Conservation (phyloP, 1,140 invertebrate genomes). For the Heterodera schachtii region DNA sequence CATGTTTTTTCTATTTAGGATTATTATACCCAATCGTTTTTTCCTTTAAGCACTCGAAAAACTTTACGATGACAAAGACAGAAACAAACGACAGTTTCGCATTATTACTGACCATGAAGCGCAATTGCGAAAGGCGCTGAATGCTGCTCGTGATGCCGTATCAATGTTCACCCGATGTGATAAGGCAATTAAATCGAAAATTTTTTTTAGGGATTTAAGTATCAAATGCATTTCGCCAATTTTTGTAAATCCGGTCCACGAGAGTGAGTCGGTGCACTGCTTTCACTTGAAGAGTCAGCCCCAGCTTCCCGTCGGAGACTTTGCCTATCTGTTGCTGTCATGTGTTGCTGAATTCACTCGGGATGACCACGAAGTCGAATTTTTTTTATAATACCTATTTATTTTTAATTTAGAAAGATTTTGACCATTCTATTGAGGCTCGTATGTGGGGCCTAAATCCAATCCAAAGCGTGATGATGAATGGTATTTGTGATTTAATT, state of each 20-base stretch:
- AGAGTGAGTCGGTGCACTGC: slow-evolving; percentile 14
- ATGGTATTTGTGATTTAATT: not conserved
- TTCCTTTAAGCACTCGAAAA: slow-evolving; percentile 23
- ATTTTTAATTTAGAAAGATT: slow-evolving; percentile 22
- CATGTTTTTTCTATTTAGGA: no score
- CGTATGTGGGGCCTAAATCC: slow-evolving; percentile 23
- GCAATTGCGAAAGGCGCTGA: slow-evolving; percentile 23
- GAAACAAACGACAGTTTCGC: slow-evolving; percentile 22
- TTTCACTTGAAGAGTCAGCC: slow-evolving; percentile 20
- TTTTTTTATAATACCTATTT: no score
- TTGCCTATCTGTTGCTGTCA: slow-evolving; percentile 23
- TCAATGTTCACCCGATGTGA: not conserved
- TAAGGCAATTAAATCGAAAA: not conserved
- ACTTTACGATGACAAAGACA: slow-evolving; percentile 25
- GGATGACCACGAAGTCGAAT: slow-evolving; percentile 11
- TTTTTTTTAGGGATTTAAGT: slow-evolving; percentile 29
- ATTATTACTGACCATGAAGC: slow-evolving; percentile 20
- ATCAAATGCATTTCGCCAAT: slow-evolving; percentile 32
- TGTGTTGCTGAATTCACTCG: slow-evolving; percentile 20
- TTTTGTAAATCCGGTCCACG: slow-evolving; percentile 39
- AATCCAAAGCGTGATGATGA: slow-evolving; percentile 16
- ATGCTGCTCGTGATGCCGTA: slow-evolving; percentile 25
- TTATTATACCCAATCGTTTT: not conserved
- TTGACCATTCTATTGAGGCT: slow-evolving; percentile 8
- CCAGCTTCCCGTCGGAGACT: slow-evolving; percentile 17